Evolutionary conservation across 2,113 vertebrate species (phyloP).

Genomic region (Dasyornis broadbenti): DNA sequence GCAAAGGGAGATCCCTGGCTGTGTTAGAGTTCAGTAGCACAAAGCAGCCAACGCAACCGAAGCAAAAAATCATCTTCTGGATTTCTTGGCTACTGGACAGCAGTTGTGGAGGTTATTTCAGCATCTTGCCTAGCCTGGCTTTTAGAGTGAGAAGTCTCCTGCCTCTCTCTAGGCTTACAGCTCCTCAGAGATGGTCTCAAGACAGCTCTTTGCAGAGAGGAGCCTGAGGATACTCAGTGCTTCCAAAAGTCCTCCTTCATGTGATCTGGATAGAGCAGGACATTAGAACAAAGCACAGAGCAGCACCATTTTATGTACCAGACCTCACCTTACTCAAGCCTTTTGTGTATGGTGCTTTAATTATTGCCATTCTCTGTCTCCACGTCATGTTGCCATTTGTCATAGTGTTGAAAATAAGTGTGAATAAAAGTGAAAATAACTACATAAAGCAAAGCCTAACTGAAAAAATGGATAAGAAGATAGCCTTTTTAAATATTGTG

Average conservation of each 20-base stretch:
- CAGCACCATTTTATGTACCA: not conserved
- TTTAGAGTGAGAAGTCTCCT: not conserved
- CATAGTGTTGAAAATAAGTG: not conserved
- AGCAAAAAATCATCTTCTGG: not conserved
- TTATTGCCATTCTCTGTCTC: not conserved
- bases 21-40: not conserved
- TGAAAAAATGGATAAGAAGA: not conserved
- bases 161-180: not conserved
- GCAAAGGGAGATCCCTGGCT: not conserved
- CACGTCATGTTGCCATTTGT: not conserved
- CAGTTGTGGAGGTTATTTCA: not conserved
- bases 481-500: not conserved
- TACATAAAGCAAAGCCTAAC: not conserved
- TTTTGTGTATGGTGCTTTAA: not conserved
- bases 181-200: not conserved
- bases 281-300: not conserved
- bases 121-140: not conserved
- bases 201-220: not conserved
- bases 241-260: not conserved
- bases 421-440: conserved; percentile 26
- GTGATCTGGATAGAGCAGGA: not conserved
- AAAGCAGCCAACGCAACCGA: not conserved
- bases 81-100: not conserved
- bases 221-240: not conserved
- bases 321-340: not conserved